Evolutionary conservation across 2,888 invertebrate species (phyloP), one percentile per base, ranked within the genome.

Genomic region (Barypeithes pellucidus): DNA sequence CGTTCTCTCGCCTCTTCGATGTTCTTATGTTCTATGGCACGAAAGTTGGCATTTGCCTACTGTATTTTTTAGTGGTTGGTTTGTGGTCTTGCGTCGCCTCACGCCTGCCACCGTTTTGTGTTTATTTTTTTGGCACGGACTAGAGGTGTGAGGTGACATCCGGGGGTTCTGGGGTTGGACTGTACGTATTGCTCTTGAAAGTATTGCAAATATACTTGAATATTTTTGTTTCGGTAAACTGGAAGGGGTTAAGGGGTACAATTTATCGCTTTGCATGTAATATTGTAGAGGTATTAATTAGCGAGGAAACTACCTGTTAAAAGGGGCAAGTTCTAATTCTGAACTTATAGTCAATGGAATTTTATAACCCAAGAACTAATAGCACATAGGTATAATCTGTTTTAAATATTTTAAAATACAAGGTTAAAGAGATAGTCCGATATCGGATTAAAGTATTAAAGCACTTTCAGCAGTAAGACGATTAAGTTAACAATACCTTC

Each of bases 31-130:
- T 78, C 60, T 52, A 67, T 74, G 69, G 67, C 72, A 47, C 71
- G 66, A 77, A 72, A 77, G 80, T 69, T 73, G 74, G 78, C 69
- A 76, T 77, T 80, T 77, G 79, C 76, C 75, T 79, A 77, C 73
- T 74, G 59, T 68, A 62, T 74, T 75, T 77, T 77, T 75, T 71
- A 67, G 75, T 72, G 75, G 75, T 72, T 43, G 67, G 59, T 62
- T 68, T 72, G 72, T 52, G 68, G 71, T 75, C 67, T 67, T 67
- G 71, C 75, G 75, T 63, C 50, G 39, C 71, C 75, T 74, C 72
- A 73, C 75, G 73, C 78, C 72, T 71, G 78, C 80, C 78, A 79
- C 79, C 77, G 78, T 77, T 78, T 78, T 72, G 78, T 79, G 73
- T 80, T 79, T 78, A 61, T 77, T 75, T 76, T 78, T 75, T 78